These are phyloP conservation scores for Falco cherrug DNA, from an alignment of 2,797 vertebrate species.

Conservation along the genomic window DNA sequence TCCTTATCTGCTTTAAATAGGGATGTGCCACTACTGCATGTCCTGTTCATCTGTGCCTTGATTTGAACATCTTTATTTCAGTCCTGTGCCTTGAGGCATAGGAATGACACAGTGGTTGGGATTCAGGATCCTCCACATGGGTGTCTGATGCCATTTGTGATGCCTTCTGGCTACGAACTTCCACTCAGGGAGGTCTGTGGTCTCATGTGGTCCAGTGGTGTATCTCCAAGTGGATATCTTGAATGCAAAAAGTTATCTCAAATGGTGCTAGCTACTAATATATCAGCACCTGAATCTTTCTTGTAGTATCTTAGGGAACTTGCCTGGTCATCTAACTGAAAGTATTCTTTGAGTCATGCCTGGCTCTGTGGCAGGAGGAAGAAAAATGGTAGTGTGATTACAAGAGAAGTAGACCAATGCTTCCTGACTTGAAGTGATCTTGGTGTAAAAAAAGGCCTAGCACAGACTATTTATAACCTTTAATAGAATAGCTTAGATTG, in stretches of 20 bases:
- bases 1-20: neutral
- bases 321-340: neutral
- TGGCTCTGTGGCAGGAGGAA: neutral
- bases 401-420: neutral
- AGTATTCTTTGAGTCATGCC: neutral
- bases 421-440: neutral
- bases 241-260: neutral
- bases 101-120: accelerated
- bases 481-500: neutral
- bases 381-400: neutral
- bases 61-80: neutral
- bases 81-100: neutral
- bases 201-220: neutral
- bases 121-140: neutral
- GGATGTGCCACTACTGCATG: neutral
- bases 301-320: neutral
- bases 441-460: neutral
- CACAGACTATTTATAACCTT: neutral
- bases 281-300: neutral
- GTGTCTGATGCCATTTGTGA: neutral
- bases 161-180: neutral
- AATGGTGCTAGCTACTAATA: neutral
- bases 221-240: neutral
- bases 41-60: neutral
- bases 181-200: neutral